These are phyloP conservation scores for Volucella inflata DNA, from an alignment of 2,888 invertebrate species.

Conservation along the genomic window DNA sequence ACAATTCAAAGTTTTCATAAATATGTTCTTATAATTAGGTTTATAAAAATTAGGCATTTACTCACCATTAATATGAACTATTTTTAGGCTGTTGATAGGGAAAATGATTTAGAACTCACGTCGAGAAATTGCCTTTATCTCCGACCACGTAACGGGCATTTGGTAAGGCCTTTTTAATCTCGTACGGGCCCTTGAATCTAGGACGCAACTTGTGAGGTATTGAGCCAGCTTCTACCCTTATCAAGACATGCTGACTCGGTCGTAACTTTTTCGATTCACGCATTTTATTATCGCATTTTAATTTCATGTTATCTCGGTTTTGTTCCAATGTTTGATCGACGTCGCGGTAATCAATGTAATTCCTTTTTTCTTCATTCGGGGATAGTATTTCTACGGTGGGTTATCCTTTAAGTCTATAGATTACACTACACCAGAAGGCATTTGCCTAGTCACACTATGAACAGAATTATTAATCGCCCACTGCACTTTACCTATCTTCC, in stretches of 20 bases:
- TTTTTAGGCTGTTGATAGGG: constrained; percentile 6
- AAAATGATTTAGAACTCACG: constrained; percentile 4
- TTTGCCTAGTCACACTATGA: no score
- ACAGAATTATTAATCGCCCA: constrained; percentile 22
- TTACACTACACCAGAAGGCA: no score
- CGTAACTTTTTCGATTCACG: constrained; percentile 11
- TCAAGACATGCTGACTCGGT: constrained; percentile 16
- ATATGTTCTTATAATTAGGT: no score
- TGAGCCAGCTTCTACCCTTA: constrained; percentile 12
- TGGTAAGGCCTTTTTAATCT: constrained; percentile 7
- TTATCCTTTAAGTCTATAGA: no score
- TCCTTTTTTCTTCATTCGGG: constrained; percentile 10
- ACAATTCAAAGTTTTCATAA: no score
- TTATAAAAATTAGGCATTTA: no score
- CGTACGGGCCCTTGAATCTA: constrained; percentile 8
- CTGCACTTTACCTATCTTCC: constrained; percentile 23
- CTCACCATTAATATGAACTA: constrained; percentile 5
- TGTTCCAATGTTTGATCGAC: no score
- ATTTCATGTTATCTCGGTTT: neutral
- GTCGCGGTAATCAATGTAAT: neutral
- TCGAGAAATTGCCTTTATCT: constrained; percentile 3
- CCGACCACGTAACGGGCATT: constrained; percentile 4
- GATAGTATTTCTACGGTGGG: neutral
- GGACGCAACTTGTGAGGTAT: constrained; percentile 19
- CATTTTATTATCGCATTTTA: constrained; percentile 1